Percentiles rank a stretch among this genome's conserved stretches.
Evolutionary conservation across 2,113 vertebrate species (phyloP).

Genomic region (Pleuronectes platessa): DNA sequence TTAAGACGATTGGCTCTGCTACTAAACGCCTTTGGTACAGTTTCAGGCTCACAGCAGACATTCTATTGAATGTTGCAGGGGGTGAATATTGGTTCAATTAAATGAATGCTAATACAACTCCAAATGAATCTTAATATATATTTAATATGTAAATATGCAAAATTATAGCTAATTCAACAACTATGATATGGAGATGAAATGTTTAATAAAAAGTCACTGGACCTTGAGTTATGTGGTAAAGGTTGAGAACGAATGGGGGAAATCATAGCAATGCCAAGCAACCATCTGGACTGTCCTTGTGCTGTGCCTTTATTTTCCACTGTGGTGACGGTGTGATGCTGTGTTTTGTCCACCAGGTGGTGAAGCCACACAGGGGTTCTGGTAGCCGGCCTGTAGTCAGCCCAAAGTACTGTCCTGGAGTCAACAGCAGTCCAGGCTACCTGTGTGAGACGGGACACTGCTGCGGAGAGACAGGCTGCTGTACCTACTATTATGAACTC

Average conservation of each 20-base stretch:
- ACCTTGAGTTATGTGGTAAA: too few relatives aligned
- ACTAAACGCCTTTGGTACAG: too few relatives aligned
- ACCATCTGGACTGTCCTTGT: background rate
- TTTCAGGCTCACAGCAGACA: too few relatives aligned
- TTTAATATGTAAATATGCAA: background rate
- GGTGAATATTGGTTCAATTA: too few relatives aligned
- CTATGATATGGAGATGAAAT: background rate
- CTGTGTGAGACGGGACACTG: constrained; percentile 96
- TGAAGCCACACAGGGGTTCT: constrained; percentile 72
- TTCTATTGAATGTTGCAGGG: too few relatives aligned
- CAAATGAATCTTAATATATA: background rate
- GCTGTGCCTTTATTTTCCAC: background rate
- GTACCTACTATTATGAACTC: constrained; percentile 97
- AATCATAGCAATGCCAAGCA: too few relatives aligned
- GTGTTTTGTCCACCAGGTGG: constrained; percentile 75
- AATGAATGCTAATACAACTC: background rate
- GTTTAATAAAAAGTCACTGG: background rate
- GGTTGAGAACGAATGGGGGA: too few relatives aligned
- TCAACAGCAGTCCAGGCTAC: constrained; percentile 89
- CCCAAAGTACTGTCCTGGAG: constrained; percentile 88
- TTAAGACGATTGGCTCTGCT: too few relatives aligned
- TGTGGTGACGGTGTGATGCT: constrained; percentile 16
- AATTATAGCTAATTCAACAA: too few relatives aligned
- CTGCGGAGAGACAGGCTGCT: constrained; percentile 96
- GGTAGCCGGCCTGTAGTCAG: constrained; percentile 76